Conservation (phyloP, 2,888 invertebrate species). For the Biston stratarius region DNA sequence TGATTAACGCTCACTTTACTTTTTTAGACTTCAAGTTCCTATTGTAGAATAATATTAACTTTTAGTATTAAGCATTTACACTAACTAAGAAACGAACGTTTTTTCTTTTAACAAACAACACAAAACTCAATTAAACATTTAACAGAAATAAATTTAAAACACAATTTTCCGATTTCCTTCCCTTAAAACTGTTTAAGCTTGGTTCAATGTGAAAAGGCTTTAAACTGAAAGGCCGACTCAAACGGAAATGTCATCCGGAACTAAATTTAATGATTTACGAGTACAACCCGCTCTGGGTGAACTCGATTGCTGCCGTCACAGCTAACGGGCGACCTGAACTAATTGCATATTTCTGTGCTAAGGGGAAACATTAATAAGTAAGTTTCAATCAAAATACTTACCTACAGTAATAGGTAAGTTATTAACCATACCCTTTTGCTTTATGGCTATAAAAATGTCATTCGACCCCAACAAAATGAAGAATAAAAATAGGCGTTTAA, state of each 20-base stretch:
- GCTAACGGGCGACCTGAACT: constrained; percentile 67
- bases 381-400: background rate
- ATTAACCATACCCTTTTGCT: no score
- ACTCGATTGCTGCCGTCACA: constrained; percentile 67
- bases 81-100: no score
- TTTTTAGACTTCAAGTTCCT: no score
- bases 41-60: no score
- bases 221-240: constrained; percentile 51
- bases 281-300: constrained; percentile 44
- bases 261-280: constrained; percentile 72
- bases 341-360: constrained; percentile 63
- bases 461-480: no score
- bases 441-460: no score
- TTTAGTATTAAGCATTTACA: no score
- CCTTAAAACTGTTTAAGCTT: background rate
- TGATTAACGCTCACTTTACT: no score
- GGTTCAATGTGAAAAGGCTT: constrained; percentile 26
- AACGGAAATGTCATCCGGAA: constrained; percentile 61
- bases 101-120: no score
- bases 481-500: no score
- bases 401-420: no score
- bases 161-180: background rate
- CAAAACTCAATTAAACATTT: no score
- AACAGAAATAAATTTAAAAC: background rate
- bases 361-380: constrained; percentile 32